Conservation (phyloP, 2,888 invertebrate genomes). For the Rhagonycha lutea region DNA sequence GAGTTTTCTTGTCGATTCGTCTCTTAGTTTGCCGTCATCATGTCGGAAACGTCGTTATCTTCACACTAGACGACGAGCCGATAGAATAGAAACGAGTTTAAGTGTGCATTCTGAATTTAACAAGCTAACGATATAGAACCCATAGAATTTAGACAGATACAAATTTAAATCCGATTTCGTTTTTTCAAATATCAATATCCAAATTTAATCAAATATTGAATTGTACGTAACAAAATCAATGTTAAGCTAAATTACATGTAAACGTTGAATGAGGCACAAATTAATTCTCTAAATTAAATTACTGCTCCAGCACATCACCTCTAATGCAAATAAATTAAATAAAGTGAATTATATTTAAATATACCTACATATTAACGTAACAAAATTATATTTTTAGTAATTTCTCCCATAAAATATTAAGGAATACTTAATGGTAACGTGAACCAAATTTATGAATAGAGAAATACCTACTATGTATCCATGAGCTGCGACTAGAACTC, state of each 20-base stretch:
- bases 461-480: neutral
- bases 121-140: conserved; percentile 27
- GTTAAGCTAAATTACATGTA: neutral
- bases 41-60: conserved; percentile 55
- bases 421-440: no score
- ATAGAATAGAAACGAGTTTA: conserved; percentile 47
- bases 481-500: neutral
- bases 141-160: conserved; percentile 18
- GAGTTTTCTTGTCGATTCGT: conserved; percentile 52
- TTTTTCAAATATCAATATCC: neutral
- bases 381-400: neutral
- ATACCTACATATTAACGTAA: neutral
- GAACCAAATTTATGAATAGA: neutral
- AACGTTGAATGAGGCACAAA: neutral
- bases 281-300: neutral
- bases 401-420: neutral
- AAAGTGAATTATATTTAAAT: neutral
- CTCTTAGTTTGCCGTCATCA: conserved; percentile 53
- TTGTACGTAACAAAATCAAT: neutral
- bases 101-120: conserved; percentile 33
- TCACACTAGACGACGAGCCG: conserved; percentile 50
- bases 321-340: neutral
- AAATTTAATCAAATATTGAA: neutral
- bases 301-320: neutral
- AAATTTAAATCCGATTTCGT: neutral